Evolutionary conservation across 2,888 invertebrate species (phyloP), one percentile per base, ranked within the genome.

Genomic region (Philhelius pedissequus): DNA sequence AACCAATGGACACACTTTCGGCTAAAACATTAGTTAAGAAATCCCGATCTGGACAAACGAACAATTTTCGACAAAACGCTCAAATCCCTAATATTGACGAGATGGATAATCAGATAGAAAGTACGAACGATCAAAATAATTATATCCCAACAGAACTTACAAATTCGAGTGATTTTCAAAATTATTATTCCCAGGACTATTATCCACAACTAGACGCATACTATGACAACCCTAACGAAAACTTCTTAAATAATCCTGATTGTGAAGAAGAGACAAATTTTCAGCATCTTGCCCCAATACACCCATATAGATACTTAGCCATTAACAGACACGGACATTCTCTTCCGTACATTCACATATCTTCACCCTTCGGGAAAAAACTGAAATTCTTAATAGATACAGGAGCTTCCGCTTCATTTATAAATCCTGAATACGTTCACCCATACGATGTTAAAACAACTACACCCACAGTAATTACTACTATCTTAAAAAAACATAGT

Each of bases 1-100:
- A 71, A 32, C 71, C 71, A n/a, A 58, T 71, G 71, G 71, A 71
- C 18, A 45, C n/a, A n/a, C n/a, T n/a, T n/a, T n/a, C n/a, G n/a
- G n/a, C n/a, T n/a, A n/a, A n/a, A n/a, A n/a, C n/a, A n/a, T n/a
- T n/a, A n/a, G n/a, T n/a, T n/a, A n/a, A n/a, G n/a, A n/a, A n/a
- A n/a, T n/a, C n/a, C n/a, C n/a, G n/a, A n/a, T n/a, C n/a, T n/a
- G n/a, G n/a, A n/a, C n/a, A n/a, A n/a, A n/a, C n/a, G n/a, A n/a
- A n/a, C n/a, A n/a, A n/a, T n/a, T n/a, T n/a, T n/a, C n/a, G n/a
- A n/a, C n/a, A n/a, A n/a, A n/a, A n/a, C n/a, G n/a, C n/a, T n/a
- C n/a, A n/a, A n/a, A n/a, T n/a, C n/a, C n/a, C n/a, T n/a, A n/a
- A n/a, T n/a, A n/a, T n/a, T n/a, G n/a, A n/a, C n/a, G n/a, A n/a